Conservation (phyloP, 2,113 vertebrate genomes). For the Mola mola region DNA sequence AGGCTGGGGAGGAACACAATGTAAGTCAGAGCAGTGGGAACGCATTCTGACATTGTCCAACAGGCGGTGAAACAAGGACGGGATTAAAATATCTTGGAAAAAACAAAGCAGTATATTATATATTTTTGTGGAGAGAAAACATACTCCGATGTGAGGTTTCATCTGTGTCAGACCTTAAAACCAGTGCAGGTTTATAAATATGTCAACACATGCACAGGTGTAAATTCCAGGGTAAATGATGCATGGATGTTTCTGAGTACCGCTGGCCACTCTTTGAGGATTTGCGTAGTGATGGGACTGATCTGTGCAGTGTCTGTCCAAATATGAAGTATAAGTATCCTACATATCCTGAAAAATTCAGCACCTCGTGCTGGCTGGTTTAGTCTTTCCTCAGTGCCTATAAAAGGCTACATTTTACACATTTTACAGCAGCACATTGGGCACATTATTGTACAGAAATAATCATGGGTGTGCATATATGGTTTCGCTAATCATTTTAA, state of each 20-base stretch:
- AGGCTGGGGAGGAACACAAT: constrained; percentile 17
- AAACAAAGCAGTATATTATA: neutral
- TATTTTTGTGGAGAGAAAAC: constrained; percentile 8
- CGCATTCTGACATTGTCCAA: constrained; percentile 25
- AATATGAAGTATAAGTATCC: too few species aligned
- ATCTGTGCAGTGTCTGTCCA: too few species aligned
- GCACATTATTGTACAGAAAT: neutral
- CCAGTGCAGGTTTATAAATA: neutral
- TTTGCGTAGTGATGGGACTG: neutral
- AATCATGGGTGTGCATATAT: too few species aligned
- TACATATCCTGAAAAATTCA: constrained; percentile 7
- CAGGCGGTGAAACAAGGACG: constrained; percentile 32
- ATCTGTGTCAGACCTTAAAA: neutral
- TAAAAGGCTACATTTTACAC: neutral
- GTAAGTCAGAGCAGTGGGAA: constrained; percentile 19
- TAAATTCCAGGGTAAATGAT: neutral
- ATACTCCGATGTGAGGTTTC: neutral
- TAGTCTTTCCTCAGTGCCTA: neutral
- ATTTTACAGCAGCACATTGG: neutral
- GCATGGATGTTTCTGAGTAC: neutral
- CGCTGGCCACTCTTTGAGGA: neutral
- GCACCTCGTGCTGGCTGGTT: neutral
- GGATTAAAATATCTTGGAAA: constrained; percentile 17
- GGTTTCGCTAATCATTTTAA: too few species aligned
- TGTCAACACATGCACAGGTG: constrained; percentile 22